A percentile compares a stretch with the other conserved stretches of the same genome.
These are phyloP conservation scores for Penaeus japonicus DNA, from an alignment of 1,140 invertebrate genomes.

Conservation along the genomic window DNA sequence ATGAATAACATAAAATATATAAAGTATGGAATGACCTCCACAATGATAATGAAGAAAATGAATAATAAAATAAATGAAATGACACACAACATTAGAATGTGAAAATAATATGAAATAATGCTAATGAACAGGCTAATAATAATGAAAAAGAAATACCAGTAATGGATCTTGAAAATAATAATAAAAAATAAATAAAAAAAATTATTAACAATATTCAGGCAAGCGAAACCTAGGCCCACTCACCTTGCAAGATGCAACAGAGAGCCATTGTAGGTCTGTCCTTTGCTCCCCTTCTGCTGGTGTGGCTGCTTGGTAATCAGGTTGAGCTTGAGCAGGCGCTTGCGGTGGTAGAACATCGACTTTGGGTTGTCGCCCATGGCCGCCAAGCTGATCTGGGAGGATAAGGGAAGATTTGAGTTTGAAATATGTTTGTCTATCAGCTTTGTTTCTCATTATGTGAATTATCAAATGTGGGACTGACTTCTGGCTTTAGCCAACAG, in stretches of 20 bases:
- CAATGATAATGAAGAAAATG: too few species aligned
- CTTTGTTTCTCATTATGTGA: too few species aligned
- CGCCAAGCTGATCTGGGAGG: slow-evolving; percentile 51
- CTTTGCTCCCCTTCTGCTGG: slow-evolving; percentile 51
- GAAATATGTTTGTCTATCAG: not conserved
- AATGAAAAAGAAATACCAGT: not conserved
- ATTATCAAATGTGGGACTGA: too few species aligned
- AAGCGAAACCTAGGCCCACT: not conserved
- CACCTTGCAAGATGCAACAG: slow-evolving; percentile 54
- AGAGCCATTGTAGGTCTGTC: slow-evolving; percentile 51
- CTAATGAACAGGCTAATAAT: not conserved
- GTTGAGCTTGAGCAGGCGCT: slow-evolving; percentile 69
- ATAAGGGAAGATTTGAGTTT: not conserved
- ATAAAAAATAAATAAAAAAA: not conserved
- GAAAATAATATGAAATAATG: not conserved
- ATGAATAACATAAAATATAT: too few species aligned
- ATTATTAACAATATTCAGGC: not conserved
- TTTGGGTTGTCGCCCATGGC: slow-evolving; percentile 71
- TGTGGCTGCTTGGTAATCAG: slow-evolving; percentile 73
- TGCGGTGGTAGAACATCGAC: slow-evolving; percentile 74
- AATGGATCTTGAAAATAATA: not conserved
- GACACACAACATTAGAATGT: too few species aligned
- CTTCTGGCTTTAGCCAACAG: too few species aligned
- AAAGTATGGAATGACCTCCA: too few species aligned
- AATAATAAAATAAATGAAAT: too few species aligned